Evolutionary conservation across 2,113 vertebrate genomes (phyloP), one percentile per base, ranked within the genome.

Genomic region (Vanacampus margaritifer): DNA sequence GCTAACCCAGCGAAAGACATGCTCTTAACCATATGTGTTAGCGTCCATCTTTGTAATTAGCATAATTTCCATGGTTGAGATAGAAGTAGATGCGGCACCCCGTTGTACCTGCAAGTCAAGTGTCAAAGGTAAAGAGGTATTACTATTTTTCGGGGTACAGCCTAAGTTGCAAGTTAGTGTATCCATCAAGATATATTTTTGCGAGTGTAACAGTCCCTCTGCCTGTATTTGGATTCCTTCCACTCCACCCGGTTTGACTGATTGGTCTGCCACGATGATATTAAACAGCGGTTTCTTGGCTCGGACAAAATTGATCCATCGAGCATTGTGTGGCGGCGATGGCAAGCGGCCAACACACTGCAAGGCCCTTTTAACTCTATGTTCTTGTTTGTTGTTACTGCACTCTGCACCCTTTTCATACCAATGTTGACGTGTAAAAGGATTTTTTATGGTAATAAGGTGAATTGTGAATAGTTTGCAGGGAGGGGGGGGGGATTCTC

Each of bases 291-390:
- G 14, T 28, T 57, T 57, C 26, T 43, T 62, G 60, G 39, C 39
- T 26, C 24, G 60, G 14, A 43, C n/a, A 62, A 43, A 62, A 62
- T 62, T 9, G 39, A 43, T 62, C 60, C 60, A 62, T 62, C 13
- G 39, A 62, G 39, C 23, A 17, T 43, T 62, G 60, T 43, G 39
- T 43, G 37, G 60, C 14, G 39, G 2, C 2, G 19, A 62, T 62
- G 60, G 60, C 60, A 43, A 43, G 60, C 39, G 6, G 60, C 60
- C 60, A 62, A 41, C 23, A 24, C 13, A 41, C 60, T 43, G 60
- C n/a, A 62, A 62, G 6, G 37, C 36, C n/a, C 60, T 43, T 43
- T 62, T 41, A 62, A 45, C 39, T 62, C 60, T 16, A 10, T n/a
- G 21, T 24, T 62, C 36, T 62, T 39, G n/a, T 26, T 17, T 62